A percentile compares a stretch with the other conserved stretches of the same genome.
phyloP scores from a whole-genome alignment of 2,888 invertebrate genomes.

The Pseudococcus longispinus region DNA sequence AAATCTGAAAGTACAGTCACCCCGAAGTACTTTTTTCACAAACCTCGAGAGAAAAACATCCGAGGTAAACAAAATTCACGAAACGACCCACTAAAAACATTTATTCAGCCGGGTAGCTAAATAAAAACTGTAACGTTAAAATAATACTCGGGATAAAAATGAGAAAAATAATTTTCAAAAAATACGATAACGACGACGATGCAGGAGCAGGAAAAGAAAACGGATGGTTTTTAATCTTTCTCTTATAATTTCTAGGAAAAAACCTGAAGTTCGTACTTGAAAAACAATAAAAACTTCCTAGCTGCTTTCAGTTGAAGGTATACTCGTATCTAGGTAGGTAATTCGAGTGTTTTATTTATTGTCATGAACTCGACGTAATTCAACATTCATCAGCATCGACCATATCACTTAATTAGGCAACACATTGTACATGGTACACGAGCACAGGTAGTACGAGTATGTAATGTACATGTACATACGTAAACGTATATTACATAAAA shows the following conservation, averaged over 20 bases:
- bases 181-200: neutral
- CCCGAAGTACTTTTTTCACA: neutral
- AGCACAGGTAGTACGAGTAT: neutral
- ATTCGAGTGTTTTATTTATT: neutral
- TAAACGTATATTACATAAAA: neutral
- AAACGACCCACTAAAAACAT: neutral
- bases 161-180: neutral
- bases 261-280: neutral
- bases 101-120: neutral
- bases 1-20: neutral
- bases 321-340: neutral
- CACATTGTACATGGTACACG: neutral
- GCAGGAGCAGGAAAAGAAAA: neutral
- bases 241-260: neutral
- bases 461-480: neutral
- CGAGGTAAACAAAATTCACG: neutral
- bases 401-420: neutral
- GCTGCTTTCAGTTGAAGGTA: no score
- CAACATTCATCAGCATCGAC: neutral
- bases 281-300: no score
- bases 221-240: neutral
- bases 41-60: neutral
- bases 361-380: neutral
- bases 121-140: neutral
- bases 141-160: neutral